Percentiles rank a stretch among this genome's conserved stretches.
Evolutionary conservation across 35 echinoderm and acorn worm species (phyloP).

Genomic region (Lytechinus variegatus): DNA sequence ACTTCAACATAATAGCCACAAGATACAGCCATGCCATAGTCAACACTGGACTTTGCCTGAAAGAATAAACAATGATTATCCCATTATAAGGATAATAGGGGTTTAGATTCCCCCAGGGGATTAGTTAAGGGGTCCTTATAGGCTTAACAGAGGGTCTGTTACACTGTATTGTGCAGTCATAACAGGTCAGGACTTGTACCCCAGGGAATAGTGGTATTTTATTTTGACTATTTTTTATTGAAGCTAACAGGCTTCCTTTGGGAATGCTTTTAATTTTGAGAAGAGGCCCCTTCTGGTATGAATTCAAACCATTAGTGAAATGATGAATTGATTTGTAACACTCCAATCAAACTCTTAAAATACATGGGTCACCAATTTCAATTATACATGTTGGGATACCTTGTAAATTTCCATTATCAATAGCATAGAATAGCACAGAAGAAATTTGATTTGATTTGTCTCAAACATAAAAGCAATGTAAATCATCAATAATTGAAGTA

Average conservation of each 20-base stretch:
- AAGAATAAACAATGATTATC: constrained; percentile 6
- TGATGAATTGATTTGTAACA: background rate
- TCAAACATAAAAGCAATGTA: background rate
- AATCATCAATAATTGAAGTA: background rate
- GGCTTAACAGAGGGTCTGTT: background rate
- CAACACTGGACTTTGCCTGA: background rate
- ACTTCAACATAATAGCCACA: too few relatives aligned
- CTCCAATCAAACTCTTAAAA: background rate
- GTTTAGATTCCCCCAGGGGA: background rate
- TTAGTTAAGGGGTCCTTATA: constrained; percentile 17
- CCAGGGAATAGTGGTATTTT: background rate
- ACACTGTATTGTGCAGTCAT: background rate
- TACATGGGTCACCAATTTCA: background rate
- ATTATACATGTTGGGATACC: background rate
- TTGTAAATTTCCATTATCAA: background rate
- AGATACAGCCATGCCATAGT: background rate
- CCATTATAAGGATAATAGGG: background rate
- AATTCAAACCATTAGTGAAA: background rate
- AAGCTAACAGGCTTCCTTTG: background rate
- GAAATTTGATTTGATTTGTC: background rate
- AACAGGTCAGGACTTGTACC: background rate
- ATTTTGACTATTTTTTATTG: background rate
- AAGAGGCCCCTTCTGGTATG: background rate
- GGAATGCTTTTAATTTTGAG: background rate
- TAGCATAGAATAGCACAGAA: background rate